Evolutionary conservation across 2,797 vertebrate genomes (phyloP).

Genomic region (Acrossocheilus wenchowensis): DNA sequence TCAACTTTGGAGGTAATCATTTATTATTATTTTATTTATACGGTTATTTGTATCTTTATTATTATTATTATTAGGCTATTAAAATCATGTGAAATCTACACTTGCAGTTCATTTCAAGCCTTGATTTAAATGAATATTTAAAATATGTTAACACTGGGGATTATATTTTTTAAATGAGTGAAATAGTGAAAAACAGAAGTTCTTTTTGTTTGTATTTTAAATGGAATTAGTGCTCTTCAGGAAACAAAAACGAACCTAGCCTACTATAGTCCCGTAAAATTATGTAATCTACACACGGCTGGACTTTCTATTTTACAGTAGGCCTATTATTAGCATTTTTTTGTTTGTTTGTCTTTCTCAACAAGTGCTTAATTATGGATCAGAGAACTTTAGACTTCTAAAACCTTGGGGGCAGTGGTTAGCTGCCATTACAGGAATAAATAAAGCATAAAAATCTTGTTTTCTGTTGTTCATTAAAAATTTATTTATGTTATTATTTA

Average conservation of each 20-base stretch:
- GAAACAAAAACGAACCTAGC: neutral
- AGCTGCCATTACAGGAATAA: neutral
- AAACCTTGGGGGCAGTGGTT: neutral
- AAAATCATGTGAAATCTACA: neutral
- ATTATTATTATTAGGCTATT: neutral
- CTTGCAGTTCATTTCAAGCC: neutral
- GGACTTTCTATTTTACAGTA: slow-evolving; percentile 6
- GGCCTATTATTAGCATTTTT: neutral
- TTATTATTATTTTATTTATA: neutral
- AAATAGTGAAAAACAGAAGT: neutral
- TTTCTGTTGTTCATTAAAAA: neutral
- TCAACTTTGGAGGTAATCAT: slow-evolving; percentile 57
- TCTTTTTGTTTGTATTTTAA: neutral
- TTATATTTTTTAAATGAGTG: neutral
- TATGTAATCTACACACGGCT: neutral
- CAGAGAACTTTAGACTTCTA: slow-evolving; percentile 30
- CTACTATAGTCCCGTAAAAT: neutral
- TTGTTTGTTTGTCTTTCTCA: too few species aligned
- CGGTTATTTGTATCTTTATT: neutral
- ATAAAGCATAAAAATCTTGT: neutral
- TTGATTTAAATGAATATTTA: neutral
- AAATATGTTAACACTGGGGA: neutral
- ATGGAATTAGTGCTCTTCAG: neutral
- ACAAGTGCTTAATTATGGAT: neutral
- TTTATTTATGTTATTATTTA: neutral